Conservation (phyloP, 2,797 vertebrate species). For the Cichlasoma orientale region DNA sequence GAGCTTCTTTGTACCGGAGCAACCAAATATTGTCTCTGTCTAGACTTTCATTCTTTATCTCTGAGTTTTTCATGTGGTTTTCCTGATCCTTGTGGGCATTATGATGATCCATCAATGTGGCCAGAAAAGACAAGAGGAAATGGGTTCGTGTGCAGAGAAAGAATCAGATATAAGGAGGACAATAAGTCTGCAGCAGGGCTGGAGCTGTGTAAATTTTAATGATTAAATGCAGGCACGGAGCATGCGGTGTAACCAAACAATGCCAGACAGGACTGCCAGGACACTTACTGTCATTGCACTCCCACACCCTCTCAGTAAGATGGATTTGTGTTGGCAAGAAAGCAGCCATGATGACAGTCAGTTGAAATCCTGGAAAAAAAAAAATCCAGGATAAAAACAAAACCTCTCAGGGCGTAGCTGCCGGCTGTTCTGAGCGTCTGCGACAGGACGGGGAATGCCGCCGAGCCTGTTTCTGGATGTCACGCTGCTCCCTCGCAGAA, state of each 20-base stretch:
- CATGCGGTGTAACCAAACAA: neutral
- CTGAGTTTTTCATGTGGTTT: conserved; percentile 17
- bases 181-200: neutral
- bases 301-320: conserved; percentile 18
- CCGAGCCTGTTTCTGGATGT: conserved; percentile 49
- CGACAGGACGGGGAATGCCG: conserved; percentile 52
- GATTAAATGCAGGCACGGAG: neutral
- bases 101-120: neutral
- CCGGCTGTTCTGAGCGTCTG: neutral
- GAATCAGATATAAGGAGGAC: rapidly evolving
- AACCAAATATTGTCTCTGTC: conserved; percentile 38
- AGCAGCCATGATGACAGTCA: neutral
- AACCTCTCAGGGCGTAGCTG: conserved; percentile 31
- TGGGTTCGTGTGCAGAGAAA: neutral
- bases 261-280: neutral
- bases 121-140: neutral
- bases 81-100: neutral
- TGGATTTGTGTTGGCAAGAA: conserved; percentile 3
- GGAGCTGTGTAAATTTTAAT: neutral
- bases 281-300: conserved; percentile 29
- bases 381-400: neutral
- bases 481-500: conserved; percentile 1
- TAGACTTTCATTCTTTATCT: conserved; percentile 13
- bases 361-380: conserved; percentile 17
- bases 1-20: neutral